phyloP scores from a whole-genome alignment of 2,797 vertebrate genomes.

The Liparis tanakae region DNA sequence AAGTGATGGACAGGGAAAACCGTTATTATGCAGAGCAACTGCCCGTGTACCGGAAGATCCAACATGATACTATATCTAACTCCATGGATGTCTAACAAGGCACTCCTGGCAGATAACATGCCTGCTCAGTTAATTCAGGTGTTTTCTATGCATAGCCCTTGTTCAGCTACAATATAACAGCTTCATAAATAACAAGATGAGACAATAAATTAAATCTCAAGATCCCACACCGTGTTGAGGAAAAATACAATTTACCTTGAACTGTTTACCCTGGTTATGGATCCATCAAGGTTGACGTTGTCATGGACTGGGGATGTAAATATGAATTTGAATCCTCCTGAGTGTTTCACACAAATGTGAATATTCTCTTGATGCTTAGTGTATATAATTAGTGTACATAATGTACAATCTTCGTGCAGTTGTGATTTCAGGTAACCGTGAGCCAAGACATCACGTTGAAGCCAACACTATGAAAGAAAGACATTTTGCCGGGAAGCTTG shows the following conservation, averaged over 20 bases:
- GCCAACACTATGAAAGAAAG: constrained; percentile 3
- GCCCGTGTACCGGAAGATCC: background rate
- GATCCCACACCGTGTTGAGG: background rate
- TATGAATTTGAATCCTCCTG: background rate
- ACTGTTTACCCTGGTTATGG: background rate
- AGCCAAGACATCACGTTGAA: background rate
- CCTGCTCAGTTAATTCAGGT: constrained; percentile 5
- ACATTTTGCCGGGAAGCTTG: background rate
- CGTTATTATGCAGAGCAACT: constrained; percentile 27
- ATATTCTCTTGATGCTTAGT: background rate
- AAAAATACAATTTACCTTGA: background rate
- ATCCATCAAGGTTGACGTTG: background rate
- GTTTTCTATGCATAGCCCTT: background rate
- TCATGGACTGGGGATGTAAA: background rate
- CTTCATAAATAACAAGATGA: constrained; percentile 13
- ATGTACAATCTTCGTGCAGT: background rate
- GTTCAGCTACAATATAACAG: constrained; percentile 3
- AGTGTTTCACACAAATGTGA: background rate
- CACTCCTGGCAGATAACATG: constrained; percentile 12
- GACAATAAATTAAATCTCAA: background rate
- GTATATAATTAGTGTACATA: background rate
- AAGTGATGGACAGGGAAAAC: constrained; percentile 30
- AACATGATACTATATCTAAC: constrained; percentile 23
- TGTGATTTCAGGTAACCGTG: background rate
- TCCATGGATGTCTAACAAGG: constrained; percentile 9